Conservation (phyloP, 2,888 invertebrate genomes). For the Agrochola lota region DNA sequence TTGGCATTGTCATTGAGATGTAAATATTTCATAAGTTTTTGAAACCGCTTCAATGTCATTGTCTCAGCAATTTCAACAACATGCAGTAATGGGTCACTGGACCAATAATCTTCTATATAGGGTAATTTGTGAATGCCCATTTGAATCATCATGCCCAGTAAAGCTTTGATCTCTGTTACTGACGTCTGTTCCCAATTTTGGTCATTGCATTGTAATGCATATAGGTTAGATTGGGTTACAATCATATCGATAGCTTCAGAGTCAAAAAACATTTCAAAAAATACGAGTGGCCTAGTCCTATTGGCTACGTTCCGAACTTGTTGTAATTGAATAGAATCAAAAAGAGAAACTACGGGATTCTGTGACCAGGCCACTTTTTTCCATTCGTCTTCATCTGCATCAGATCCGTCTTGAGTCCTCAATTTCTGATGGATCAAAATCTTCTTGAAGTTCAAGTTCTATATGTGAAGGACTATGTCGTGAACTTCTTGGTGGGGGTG, state of each 20-base stretch:
- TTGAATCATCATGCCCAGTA: too few relatives aligned
- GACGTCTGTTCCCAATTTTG: too few relatives aligned
- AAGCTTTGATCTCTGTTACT: too few relatives aligned
- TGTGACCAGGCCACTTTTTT: constrained; percentile 36
- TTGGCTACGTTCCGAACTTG: constrained; percentile 24
- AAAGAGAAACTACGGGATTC: constrained; percentile 28
- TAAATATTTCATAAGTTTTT: too few relatives aligned
- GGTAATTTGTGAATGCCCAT: too few relatives aligned
- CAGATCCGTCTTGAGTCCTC: constrained; percentile 29
- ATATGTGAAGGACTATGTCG: too few relatives aligned
- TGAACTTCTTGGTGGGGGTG: too few relatives aligned
- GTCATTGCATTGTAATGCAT: constrained; percentile 36
- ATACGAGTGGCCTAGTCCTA: constrained; percentile 29
- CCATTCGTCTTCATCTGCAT: constrained; percentile 38
- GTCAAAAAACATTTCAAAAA: constrained; percentile 31
- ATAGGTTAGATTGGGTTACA: constrained; percentile 38
- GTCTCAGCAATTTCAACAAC: too few relatives aligned
- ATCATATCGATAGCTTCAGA: constrained; percentile 34
- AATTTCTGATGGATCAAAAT: constrained; percentile 28
- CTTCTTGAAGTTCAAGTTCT: constrained; percentile 20
- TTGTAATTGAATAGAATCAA: constrained; percentile 30
- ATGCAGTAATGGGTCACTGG: too few relatives aligned
- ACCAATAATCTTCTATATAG: too few relatives aligned
- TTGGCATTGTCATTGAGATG: too few relatives aligned
- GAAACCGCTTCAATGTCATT: too few relatives aligned